Base-by-base conservation (phyloP, 2,888 invertebrate genomes). In the Phania funesta region DNA sequence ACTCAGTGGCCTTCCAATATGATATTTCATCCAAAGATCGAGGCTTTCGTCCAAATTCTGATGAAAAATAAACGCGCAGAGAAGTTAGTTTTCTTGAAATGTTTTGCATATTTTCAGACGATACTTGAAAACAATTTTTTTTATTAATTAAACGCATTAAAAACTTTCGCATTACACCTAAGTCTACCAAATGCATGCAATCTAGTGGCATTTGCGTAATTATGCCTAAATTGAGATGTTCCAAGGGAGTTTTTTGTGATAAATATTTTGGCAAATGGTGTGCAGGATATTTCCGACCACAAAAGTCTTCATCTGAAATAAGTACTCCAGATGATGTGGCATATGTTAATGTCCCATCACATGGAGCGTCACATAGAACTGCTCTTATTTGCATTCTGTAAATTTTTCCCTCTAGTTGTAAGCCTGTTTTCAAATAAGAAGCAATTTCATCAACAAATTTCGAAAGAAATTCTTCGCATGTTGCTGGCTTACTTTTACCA, bases 171-270 rank as follows among this genome's bases (percentile, higher is more conserved):
- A 46, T 73, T 32, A 73, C 29, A 4, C 73, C 64, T 44, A 73
- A 44, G 16, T 73, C 73, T n/a, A 82, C 54, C 3, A 82, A 18
- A 46, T 78, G 74, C 78, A 78, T 82, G 16, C 54, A 41, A 50
- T 82, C 68, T 54, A 82, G 13, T 46, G 80, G 71, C 18, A 77
- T 44, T 74, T 65, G 76, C 8, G 35, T 73, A 20, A 76, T 54
- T 58, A 70, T 81, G 5, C 32, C 32, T 13, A 64, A 2, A n/a
- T 20, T 20, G 29, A 64, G 13, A 1, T 32, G 32, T 54, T 81
- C 81, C 8, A 81, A 46, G 20, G 68, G 73, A n/a, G 73, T 41
- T 52, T 48, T 64, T 13, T 29, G 24, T 2, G 22, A 22, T 20
- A 50, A 22, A 41, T 64, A 80, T 18, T 20, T 24, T 11, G 11